Evolutionary conservation across 2,113 vertebrate genomes (phyloP).

Genomic region (Alligator sinensis): DNA sequence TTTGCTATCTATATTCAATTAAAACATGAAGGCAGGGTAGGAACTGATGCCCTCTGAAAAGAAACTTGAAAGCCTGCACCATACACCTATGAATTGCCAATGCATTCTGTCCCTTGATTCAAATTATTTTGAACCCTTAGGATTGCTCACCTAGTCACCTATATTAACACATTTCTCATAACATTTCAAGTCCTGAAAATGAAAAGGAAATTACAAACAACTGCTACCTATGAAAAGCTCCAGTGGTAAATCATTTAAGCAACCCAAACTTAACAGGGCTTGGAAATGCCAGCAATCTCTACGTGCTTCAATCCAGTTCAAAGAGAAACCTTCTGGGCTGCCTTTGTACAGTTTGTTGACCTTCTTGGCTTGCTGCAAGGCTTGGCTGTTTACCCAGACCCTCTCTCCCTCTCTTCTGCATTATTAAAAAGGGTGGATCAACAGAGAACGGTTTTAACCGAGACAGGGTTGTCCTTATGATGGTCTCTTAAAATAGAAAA

Average conservation of each 20-base stretch:
- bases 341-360: background rate
- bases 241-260: background rate
- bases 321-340: background rate
- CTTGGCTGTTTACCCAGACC: background rate
- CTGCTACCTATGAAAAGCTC: background rate
- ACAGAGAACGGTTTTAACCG: background rate
- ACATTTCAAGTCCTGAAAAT: background rate
- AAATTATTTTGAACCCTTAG: rapidly evolving
- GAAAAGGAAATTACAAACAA: background rate
- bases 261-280: background rate
- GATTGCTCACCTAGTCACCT: background rate
- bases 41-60: background rate
- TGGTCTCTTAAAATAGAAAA: background rate
- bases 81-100: rapidly evolving
- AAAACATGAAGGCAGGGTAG: background rate
- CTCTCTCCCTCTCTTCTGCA: background rate
- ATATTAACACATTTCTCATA: background rate
- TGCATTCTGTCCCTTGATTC: rapidly evolving
- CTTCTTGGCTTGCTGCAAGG: background rate
- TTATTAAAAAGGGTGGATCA: background rate
- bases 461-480: background rate
- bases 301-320: background rate
- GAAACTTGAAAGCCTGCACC: background rate
- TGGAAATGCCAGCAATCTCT: background rate
- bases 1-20: background rate